Conservation (phyloP, 1,140 invertebrate species). For the Heterodera schachtii region DNA sequence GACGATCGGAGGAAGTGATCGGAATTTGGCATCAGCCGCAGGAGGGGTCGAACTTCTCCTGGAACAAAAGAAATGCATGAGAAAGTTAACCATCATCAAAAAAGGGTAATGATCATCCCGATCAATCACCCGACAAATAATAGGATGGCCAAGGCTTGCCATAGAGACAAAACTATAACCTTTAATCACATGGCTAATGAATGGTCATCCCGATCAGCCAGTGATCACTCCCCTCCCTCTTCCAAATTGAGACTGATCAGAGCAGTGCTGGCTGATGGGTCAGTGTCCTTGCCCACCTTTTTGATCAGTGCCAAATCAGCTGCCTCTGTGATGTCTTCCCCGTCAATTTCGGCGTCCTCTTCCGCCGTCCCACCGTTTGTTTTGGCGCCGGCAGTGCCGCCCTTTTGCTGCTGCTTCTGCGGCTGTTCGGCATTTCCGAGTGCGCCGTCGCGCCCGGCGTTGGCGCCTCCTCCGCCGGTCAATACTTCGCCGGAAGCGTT, state of each 20-base stretch:
- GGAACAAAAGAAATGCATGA: no score
- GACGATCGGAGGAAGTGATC: no score
- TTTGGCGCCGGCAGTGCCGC: not conserved
- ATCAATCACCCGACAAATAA: no score
- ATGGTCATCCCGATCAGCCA: no score
- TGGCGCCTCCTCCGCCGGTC: slow-evolving; percentile 48
- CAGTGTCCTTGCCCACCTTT: not conserved
- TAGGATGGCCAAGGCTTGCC: no score
- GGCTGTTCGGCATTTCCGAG: slow-evolving; percentile 41
- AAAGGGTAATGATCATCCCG: no score
- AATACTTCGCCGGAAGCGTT: slow-evolving; percentile 42
- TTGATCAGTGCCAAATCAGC: slow-evolving; percentile 28
- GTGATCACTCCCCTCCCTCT: no score
- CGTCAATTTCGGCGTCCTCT: slow-evolving; percentile 12
- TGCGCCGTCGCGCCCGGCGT: slow-evolving; percentile 19
- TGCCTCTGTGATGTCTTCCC: slow-evolving; percentile 28
- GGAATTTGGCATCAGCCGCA: not conserved
- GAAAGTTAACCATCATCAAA: not conserved
- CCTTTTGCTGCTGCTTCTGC: not conserved
- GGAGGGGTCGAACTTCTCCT: not conserved
- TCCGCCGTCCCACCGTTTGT: not conserved
- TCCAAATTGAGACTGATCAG: no score
- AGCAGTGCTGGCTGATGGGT: no score
- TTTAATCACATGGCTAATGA: no score
- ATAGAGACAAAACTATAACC: no score